Base-by-base conservation (phyloP, 2,888 invertebrate species). In the Agrotis exclamationis region DNA sequence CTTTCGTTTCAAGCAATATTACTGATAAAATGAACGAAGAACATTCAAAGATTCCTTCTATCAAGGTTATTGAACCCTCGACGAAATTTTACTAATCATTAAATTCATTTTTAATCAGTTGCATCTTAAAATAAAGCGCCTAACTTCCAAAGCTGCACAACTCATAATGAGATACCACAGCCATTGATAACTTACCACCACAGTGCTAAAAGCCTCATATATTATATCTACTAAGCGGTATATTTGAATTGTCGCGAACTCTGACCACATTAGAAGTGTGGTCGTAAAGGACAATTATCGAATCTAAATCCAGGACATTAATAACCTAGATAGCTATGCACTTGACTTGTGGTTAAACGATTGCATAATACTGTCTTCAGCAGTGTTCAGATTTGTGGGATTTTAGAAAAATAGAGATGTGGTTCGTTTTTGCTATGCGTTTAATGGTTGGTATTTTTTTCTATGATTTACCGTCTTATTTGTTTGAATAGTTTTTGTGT, bases 241-340 rank as follows among this genome's bases (percentile, higher is more conserved):
- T 72, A 82, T 71, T 79, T 78, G 70, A 67, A 84, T 77, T 83
- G 86, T 88, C 87, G 87, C 72, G 86, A 87, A 76, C 85, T 77
- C 73, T 80, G 86, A 88, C 85, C 87, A 82, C 87, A 86, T 83
- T 87, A 81, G 71, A 68, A 59, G 60, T 63, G 80, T 74, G 85
- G 87, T 84, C 80, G 64, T 83, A 69, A 64, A 77, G 81, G 87
- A 87, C 90, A 89, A 91, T 92, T 90, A 91, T 91, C 90, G 89
- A 86, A 86, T 86, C 83, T 85, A 86, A 89, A 87, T 76, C 81
- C 84, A 72, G 68, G 83, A 63, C 89, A 91, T 91, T 92, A 91
- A 91, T 92, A 92, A 90, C 87, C 82, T 74, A 83, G 87, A 88
- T 89, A 89, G 85, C 84, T 83, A 82, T 92, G 91, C 88, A 85